phyloP scores from a whole-genome alignment of 2,888 invertebrate genomes.

The Metalampra italica region DNA sequence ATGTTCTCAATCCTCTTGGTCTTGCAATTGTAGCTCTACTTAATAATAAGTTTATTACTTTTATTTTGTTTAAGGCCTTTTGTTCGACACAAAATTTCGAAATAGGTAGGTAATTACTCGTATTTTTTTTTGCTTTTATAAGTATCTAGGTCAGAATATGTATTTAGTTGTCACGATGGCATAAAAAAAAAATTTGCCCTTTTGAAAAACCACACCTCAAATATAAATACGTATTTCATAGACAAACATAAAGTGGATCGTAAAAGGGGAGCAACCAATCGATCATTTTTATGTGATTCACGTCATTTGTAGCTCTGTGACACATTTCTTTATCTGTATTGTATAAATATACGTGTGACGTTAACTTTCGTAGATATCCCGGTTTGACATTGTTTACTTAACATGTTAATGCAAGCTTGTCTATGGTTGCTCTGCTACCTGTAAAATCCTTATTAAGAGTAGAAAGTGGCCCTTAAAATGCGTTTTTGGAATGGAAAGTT shows the following conservation, averaged over 20 bases:
- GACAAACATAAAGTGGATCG: not conserved
- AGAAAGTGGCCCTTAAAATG: conserved; percentile 1
- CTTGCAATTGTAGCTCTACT: no score
- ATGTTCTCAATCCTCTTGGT: no score
- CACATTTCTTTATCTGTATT: conserved; percentile 35
- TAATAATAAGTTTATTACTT: no score
- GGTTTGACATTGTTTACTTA: not conserved
- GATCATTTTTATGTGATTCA: conserved; percentile 29
- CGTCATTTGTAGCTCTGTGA: conserved; percentile 20
- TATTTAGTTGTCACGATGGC: no score
- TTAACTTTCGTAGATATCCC: not conserved
- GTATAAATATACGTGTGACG: not conserved
- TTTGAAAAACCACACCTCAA: no score
- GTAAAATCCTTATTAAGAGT: not conserved
- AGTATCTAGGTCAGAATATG: no score
- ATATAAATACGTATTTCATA: no score
- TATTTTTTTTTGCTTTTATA: no score
- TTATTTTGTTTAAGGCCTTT: no score
- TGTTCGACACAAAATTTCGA: no score
- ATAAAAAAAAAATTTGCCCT: no score
- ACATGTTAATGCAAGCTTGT: not conserved
- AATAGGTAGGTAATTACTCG: no score
- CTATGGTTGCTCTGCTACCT: not conserved
- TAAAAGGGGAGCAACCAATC: conserved; percentile 22
- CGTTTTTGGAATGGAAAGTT: not conserved